phyloP scores from a whole-genome alignment of 1,140 invertebrate species.

The Panagrolaimus sp. region DNA sequence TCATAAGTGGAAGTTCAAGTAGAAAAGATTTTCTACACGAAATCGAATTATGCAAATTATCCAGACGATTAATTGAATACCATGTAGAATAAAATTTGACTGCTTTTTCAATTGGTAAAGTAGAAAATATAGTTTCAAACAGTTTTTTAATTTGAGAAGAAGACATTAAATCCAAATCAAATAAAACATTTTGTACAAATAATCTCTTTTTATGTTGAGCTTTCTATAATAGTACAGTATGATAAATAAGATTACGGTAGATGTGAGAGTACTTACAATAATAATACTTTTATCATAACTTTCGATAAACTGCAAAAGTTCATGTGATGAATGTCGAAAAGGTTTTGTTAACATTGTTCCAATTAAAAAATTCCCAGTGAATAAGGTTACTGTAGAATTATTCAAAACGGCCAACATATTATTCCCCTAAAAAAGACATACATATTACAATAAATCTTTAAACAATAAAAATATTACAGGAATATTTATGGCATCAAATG shows the following conservation, averaged over 20 bases:
- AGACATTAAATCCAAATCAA: too few species aligned
- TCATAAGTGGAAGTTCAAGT: too few species aligned
- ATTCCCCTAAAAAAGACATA: background rate
- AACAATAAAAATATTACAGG: background rate
- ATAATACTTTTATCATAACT: background rate
- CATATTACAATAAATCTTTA: background rate
- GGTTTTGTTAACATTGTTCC: background rate
- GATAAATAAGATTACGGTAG: too few species aligned
- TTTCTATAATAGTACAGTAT: too few species aligned
- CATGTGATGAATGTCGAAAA: background rate
- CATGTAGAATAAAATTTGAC: background rate
- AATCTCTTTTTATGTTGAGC: too few species aligned
- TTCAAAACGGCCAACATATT: background rate
- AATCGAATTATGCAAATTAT: too few species aligned
- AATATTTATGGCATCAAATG: background rate
- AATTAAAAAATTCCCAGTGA: background rate
- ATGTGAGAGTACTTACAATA: background rate
- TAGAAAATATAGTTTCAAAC: background rate
- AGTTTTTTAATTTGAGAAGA: background rate
- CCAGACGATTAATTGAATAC: background rate
- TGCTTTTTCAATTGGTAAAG: background rate
- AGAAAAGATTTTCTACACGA: too few species aligned
- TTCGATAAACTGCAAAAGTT: slow-evolving; percentile 3
- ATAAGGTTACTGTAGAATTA: background rate
- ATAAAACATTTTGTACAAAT: too few species aligned